Conservation (phyloP, 2,888 invertebrate genomes). For the Oscheius onirici region DNA sequence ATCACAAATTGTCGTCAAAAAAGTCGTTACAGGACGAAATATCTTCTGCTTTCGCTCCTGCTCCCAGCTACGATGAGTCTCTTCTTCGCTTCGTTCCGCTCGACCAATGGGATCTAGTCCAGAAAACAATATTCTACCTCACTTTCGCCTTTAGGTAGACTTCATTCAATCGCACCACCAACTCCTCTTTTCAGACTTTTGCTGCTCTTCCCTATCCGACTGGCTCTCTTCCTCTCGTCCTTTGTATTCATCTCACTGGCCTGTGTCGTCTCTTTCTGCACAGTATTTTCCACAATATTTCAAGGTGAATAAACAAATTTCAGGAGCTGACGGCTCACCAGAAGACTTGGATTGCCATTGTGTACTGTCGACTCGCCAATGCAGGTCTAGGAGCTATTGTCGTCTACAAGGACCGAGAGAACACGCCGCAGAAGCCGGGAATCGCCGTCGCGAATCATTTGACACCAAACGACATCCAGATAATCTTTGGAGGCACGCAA, state of each 20-base stretch:
- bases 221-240: slow-evolving; percentile 55
- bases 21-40: slow-evolving; percentile 40
- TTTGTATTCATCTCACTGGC: slow-evolving; percentile 59
- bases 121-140: slow-evolving; percentile 40
- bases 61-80: slow-evolving; percentile 39
- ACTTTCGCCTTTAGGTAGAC: slow-evolving; percentile 44
- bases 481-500: slow-evolving; percentile 61
- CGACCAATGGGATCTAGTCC: slow-evolving; percentile 36
- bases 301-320: neutral
- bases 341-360: slow-evolving; percentile 54
- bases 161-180: neutral
- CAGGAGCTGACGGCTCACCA: slow-evolving; percentile 40
- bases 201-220: slow-evolving; percentile 57
- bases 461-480: slow-evolving; percentile 65
- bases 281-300: slow-evolving; percentile 5
- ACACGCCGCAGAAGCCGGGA: slow-evolving; percentile 58
- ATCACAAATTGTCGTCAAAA: too few species aligned
- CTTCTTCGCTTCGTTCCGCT: slow-evolving; percentile 36
- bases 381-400: slow-evolving; percentile 61
- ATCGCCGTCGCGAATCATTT: slow-evolving; percentile 64
- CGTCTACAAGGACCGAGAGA: slow-evolving; percentile 48
- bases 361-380: slow-evolving; percentile 62
- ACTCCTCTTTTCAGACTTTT: slow-evolving; percentile 36
- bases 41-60: slow-evolving; percentile 40
- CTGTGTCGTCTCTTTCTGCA: slow-evolving; percentile 49